Conservation (phyloP, 2,888 invertebrate species). For the Steinernema hermaphroditum region DNA sequence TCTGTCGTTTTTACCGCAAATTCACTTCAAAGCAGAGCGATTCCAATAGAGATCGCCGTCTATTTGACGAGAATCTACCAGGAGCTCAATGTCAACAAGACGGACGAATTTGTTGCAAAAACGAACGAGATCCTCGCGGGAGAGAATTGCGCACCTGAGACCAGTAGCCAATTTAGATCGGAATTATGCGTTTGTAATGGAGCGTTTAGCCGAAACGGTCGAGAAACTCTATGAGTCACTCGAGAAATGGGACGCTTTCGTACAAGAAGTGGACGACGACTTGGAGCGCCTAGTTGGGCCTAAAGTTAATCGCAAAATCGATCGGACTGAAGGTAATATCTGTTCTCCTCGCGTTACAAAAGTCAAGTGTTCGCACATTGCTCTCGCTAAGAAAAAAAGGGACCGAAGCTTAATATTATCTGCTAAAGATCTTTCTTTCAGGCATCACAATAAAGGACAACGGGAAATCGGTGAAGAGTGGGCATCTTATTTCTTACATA, state of each 20-base stretch:
- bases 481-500: slow-evolving; percentile 39
- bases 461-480: slow-evolving; percentile 35
- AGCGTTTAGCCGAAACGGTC: slow-evolving; percentile 33
- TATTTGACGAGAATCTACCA: slow-evolving; percentile 44
- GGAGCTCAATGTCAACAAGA: slow-evolving; percentile 39
- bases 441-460: slow-evolving; percentile 34
- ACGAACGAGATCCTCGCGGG: slow-evolving; percentile 36
- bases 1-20: slow-evolving; percentile 47
- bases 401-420: too few species aligned
- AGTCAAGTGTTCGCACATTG: too few species aligned
- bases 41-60: slow-evolving; percentile 40
- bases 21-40: slow-evolving; percentile 41
- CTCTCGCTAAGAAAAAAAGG: too few species aligned
- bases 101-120: slow-evolving; percentile 42
- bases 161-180: too few species aligned
- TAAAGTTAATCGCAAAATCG: slow-evolving; percentile 31
- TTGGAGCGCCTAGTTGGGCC: slow-evolving; percentile 34
- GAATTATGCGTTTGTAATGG: too few species aligned
- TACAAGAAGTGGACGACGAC: slow-evolving; percentile 39
- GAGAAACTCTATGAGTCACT: slow-evolving; percentile 38
- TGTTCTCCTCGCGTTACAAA: too few species aligned
- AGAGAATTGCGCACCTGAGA: slow-evolving; percentile 32
- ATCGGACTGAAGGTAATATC: slow-evolving; percentile 33
- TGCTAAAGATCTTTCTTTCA: too few species aligned
- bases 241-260: slow-evolving; percentile 42